Base-by-base conservation (phyloP, 2,888 invertebrate genomes). In the Cenopis cana region DNA sequence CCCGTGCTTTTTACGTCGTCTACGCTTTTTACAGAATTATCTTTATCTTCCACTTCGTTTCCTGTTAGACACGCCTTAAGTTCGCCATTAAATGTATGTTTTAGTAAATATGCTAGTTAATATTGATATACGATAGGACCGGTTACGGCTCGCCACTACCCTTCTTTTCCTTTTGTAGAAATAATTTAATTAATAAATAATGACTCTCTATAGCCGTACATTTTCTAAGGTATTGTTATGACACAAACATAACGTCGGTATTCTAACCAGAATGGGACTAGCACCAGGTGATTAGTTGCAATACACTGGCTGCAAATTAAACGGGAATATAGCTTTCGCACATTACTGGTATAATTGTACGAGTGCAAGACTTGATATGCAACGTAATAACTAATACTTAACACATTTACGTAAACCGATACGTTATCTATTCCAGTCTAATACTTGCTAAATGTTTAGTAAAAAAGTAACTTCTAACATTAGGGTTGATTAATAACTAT, bases 21-120 rank as follows among this genome's bases (percentile, higher is more conserved):
- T 82, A 82, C 79, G 82, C 85, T 86, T 90, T 87, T 89, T 87
- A 90, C 87, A 81, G 86, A 66, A 88, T 85, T 88, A 88, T 85
- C 85, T 82, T 85, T 88, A 87, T 86, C 85, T 85, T 79, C 77
- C 78, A 79, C 81, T 80, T 74, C 79, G 78, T 86, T 86, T 85
- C 85, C 82, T 85, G 81, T 80, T 80, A 84, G 85, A 81, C 89
- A 84, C 79, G 68, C 80, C 81, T 75, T 76, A 75, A 76, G 74
- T 77, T 78, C 75, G 74, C 77, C 74, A 74, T 75, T 73, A 74
- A 76, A 67, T 72, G 69, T 55, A 68, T 54, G 55, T 66, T 46
- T 18, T 38, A 67, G 55, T 67, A 71, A 71, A 71, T 50, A 71
- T 50, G 20, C 55, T 38, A 41, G 60, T 56, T 61, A 71, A 67